Percentiles rank a stretch among this genome's conserved stretches.
These are phyloP conservation scores for Alectoris magna DNA, from an alignment of 2,797 vertebrate species.

Conservation along the genomic window DNA sequence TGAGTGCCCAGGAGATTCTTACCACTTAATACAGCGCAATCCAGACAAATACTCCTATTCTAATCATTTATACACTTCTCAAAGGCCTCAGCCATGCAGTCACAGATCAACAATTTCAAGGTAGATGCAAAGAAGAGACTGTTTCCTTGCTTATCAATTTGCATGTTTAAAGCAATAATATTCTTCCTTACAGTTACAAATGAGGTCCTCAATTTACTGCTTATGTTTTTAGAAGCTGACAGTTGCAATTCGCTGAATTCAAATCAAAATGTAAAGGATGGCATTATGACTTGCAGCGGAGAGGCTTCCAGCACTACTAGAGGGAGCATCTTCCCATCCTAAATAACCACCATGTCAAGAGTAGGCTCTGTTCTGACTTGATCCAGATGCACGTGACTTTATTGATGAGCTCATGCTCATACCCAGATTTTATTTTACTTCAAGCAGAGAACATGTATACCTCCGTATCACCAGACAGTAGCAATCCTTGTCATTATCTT, in stretches of 20 bases:
- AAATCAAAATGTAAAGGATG: conserved; percentile 4
- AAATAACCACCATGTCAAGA: background rate
- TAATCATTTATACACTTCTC: conserved; percentile 24
- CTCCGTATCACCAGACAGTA: background rate
- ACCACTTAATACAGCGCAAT: background rate
- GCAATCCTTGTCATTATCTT: conserved; percentile 49
- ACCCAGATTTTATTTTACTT: background rate
- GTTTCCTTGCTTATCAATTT: conserved; percentile 20
- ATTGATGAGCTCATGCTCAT: conserved; percentile 2
- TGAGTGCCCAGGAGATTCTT: conserved; percentile 31
- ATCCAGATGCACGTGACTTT: background rate
- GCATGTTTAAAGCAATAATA: background rate
- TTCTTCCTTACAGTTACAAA: conserved; percentile 21
- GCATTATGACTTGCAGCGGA: background rate
- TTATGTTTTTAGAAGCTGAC: background rate
- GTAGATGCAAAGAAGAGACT: background rate
- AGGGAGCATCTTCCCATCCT: background rate
- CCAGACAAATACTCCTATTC: conserved; percentile 45
- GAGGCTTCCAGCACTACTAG: background rate
- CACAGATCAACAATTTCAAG: conserved; percentile 30
- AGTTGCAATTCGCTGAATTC: conserved; percentile 32
- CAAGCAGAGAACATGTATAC: background rate
- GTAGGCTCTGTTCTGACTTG: background rate
- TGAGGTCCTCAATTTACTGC: conserved; percentile 30
- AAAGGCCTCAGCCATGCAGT: conserved; percentile 12